Evolutionary conservation across 1,140 invertebrate species (phyloP), one percentile per base, ranked within the genome.

Genomic region (Lethrus apterus): DNA sequence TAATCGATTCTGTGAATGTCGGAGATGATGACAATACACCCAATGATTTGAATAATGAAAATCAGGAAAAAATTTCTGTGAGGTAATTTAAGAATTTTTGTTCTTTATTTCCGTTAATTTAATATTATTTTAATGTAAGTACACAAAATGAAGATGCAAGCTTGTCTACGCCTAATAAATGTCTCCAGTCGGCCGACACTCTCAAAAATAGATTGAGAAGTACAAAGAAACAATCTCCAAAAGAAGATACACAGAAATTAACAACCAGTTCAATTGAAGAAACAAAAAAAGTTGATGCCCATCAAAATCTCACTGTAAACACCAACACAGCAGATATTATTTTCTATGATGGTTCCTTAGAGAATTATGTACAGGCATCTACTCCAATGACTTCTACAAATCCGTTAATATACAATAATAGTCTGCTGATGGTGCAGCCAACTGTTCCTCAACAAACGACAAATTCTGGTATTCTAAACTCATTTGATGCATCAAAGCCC

Each of bases 1-100:
- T 60, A 31, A 44, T 60, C 11, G 52, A 54, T 51, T 40, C 11
- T 38, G 11, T 17, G 10, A 15, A 34, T 5, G 13, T n/a, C n/a
- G n/a, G n/a, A n/a, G 7, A 29, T 29, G 7, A n/a, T 29, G n/a
- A 29, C 24, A 29, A 8, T 29, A 8, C 24, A 29, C n/a, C n/a
- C n/a, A n/a, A n/a, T n/a, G n/a, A n/a, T 40, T 10, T 14, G 26
- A 31, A 43, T 31, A 30, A 10, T 18, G 24, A 42, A 42, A 26
- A 15, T 30, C 3, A 18, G 14, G 24, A 17, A 8, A 17, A 43
- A 3, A 19, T 43, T 2, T 43, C 19, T 32, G 21, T n/a, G n/a
- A n/a, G n/a, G n/a, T n/a, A n/a, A n/a, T n/a, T n/a, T n/a, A n/a
- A n/a, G n/a, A n/a, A n/a, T n/a, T n/a, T n/a, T n/a, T n/a, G n/a